Evolutionary conservation across 1,140 invertebrate genomes (phyloP), one percentile per base, ranked within the genome.

Genomic region (Teleogryllus occipitalis): DNA sequence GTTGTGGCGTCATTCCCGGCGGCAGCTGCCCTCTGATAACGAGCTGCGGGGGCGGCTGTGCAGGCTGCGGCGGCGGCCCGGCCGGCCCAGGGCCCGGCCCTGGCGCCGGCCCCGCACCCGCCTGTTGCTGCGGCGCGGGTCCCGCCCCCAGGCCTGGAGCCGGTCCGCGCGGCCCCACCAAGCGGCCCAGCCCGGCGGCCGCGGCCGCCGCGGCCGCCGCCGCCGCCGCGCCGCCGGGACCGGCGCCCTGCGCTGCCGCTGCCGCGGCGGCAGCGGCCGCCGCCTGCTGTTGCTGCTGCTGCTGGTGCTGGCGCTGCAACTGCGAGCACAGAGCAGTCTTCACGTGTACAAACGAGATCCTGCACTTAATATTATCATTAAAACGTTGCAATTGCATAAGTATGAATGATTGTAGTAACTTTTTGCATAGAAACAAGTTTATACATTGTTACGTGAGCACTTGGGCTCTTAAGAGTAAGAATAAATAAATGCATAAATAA

Each of bases 1-100:
- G 90, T 81, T 91, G 90, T 12, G 89, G 89, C 18, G 87, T 91
- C 8, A 92, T 85, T 7, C 90, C 91, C 0, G 88, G 88, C 0
- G 90, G 90, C 76, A 92, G 84, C 79, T 90, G 89, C 27, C 90
- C 88, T 39, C 90, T 87, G 39, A 80, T 54, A 8, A 80, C 22
- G 15, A 80, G 27, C 80, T 80, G 77, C 77, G 75, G 76, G 46
- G 82, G 81, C n/a, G 47, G 76, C 39, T n/a, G 12, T 47, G 39
- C 39, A 1, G 76, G 27, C 77, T 78, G 76, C 48, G 82, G 81
- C n/a, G 76, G 76, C 39, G 46, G 12, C 18, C 39, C 39, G 8
- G 76, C 27, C 21, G 76, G 14, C 48, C 46, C 48, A n/a, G 39
- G 21, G 72, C 8, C 8, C 39, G 77, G 7, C 10, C 46, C 22